Evolutionary conservation across 2,888 invertebrate genomes (phyloP).

Genomic region (Pyrocoelia pectoralis): DNA sequence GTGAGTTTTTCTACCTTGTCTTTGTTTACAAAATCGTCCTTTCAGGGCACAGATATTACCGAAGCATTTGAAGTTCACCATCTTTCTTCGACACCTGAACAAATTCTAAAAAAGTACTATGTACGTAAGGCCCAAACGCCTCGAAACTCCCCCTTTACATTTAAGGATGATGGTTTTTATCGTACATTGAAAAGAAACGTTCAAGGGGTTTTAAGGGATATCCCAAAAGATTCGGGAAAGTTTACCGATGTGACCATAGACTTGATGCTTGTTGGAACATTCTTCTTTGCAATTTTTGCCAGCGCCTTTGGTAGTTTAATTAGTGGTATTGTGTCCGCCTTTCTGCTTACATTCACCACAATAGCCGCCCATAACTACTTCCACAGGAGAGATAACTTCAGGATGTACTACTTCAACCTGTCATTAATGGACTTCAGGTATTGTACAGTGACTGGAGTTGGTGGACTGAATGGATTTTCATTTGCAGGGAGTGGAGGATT

Average conservation of each 20-base stretch:
- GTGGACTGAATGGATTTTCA: too few species aligned
- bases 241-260: slow-evolving; percentile 59
- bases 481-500: too few species aligned
- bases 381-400: slow-evolving; percentile 77
- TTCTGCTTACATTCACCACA: slow-evolving; percentile 66
- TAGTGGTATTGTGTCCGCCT: slow-evolving; percentile 64
- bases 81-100: slow-evolving; percentile 62
- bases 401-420: slow-evolving; percentile 81
- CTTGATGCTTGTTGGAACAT: slow-evolving; percentile 53
- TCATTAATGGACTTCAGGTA: slow-evolving; percentile 71
- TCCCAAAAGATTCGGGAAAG: slow-evolving; percentile 57
- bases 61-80: slow-evolving; percentile 77
- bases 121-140: slow-evolving; percentile 70
- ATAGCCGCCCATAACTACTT: slow-evolving; percentile 79
- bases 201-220: slow-evolving; percentile 62
- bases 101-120: slow-evolving; percentile 70
- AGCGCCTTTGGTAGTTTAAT: slow-evolving; percentile 54
- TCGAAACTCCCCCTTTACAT: slow-evolving; percentile 76
- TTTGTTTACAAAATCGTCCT: too few species aligned
- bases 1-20: slow-evolving; percentile 61
- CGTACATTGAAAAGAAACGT: slow-evolving; percentile 71
- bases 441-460: too few species aligned
- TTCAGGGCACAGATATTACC: slow-evolving; percentile 28
- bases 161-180: slow-evolving; percentile 78
- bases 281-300: slow-evolving; percentile 51